A percentile compares a stretch with the other conserved stretches of the same genome.
Conservation (phyloP, 2,113 vertebrate genomes). For the Cercopithecus mona region DNA sequence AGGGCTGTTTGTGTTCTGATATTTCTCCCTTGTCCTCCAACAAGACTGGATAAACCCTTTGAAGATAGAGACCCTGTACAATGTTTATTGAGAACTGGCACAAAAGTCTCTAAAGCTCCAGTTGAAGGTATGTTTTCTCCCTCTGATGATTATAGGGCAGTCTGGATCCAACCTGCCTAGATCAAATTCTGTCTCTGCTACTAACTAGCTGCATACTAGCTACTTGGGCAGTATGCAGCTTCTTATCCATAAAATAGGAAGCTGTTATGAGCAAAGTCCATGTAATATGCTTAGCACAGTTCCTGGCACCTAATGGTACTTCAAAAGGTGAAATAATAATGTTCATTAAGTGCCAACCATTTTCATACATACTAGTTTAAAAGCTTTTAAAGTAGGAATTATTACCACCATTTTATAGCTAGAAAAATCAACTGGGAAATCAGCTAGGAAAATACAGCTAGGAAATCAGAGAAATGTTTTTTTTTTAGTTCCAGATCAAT, state of each 20-base stretch:
- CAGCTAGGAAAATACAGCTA: neutral
- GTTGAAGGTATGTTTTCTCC: neutral
- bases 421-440: neutral
- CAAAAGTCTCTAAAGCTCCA: neutral
- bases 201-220: neutral
- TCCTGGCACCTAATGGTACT: neutral
- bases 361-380: neutral
- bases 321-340: neutral
- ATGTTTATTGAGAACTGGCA: neutral
- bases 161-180: neutral
- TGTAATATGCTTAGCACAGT: neutral
- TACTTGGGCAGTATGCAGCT: neutral
- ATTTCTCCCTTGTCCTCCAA: neutral
- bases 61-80: neutral
- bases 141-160: neutral
- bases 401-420: neutral
- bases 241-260: neutral
- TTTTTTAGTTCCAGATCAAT: neutral
- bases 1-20: neutral
- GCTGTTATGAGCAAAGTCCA: neutral
- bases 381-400: conserved; percentile 18
- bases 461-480: neutral
- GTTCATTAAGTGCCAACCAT: neutral
- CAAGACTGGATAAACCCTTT: neutral
- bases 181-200: neutral